Evolutionary conservation across 1,140 invertebrate species (phyloP).

Genomic region (Diorhabda sublineata): DNA sequence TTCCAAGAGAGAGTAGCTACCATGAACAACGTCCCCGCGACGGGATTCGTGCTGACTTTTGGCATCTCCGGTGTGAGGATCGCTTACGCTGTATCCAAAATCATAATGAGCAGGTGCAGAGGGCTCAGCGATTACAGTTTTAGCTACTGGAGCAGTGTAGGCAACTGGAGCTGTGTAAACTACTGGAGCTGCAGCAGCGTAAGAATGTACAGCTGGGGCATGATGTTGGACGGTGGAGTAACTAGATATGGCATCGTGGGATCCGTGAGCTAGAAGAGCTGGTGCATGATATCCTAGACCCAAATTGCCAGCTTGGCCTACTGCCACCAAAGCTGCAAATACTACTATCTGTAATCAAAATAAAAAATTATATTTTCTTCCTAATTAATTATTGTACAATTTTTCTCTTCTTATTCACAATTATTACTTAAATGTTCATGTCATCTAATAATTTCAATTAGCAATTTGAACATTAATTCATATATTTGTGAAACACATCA

Average conservation of each 20-base stretch:
- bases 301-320: constrained; percentile 18
- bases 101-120: constrained; percentile 27
- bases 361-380: not conserved
- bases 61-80: constrained; percentile 49
- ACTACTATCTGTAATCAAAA: constrained; percentile 19
- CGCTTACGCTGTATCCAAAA: constrained; percentile 37
- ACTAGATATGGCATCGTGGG: not conserved
- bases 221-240: not conserved
- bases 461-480: not conserved
- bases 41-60: constrained; percentile 28
- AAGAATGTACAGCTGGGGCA: constrained; percentile 5
- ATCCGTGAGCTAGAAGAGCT: not conserved
- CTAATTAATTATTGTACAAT: not conserved
- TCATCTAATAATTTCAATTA: not conserved
- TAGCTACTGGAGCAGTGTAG: not conserved
- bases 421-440: too few species aligned
- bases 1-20: constrained; percentile 57
- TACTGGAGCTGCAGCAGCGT: not conserved
- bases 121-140: constrained; percentile 14
- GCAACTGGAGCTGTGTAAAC: constrained; percentile 1
- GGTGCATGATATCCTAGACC: not conserved
- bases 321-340: constrained; percentile 18
- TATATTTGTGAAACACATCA: not conserved
- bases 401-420: too few species aligned
- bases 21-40: constrained; percentile 22